A percentile compares a stretch with the other conserved stretches of the same genome.
Conservation (phyloP, 2,888 invertebrate genomes). For the Spialia ferax region DNA sequence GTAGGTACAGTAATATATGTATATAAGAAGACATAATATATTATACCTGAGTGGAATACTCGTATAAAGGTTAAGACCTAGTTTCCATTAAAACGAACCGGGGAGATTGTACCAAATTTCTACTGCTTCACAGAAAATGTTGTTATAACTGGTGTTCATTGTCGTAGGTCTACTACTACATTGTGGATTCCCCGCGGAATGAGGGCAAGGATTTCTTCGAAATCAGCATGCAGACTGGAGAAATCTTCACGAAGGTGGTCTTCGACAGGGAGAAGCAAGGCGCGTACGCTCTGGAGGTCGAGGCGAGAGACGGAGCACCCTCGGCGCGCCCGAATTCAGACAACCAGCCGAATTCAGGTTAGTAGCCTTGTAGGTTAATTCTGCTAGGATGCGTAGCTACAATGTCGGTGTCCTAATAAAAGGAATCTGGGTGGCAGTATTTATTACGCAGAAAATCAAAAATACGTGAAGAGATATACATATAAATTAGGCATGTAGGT, state of each 20-base stretch:
- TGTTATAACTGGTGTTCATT: constrained; percentile 43
- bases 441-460: no score
- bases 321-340: constrained; percentile 98
- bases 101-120: no score
- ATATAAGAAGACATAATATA: no score
- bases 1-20: no score
- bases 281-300: constrained; percentile 98
- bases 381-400: neutral
- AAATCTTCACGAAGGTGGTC: constrained; percentile 97
- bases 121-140: no score
- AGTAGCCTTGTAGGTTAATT: constrained; percentile 37
- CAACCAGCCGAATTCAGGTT: constrained; percentile 98
- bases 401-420: no score
- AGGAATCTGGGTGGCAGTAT: neutral
- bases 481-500: no score
- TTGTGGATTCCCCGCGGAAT: constrained; percentile 96
- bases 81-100: no score
- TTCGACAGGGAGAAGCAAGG: constrained; percentile 99
- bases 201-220: constrained; percentile 98
- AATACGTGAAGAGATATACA: no score
- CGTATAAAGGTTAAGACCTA: no score
- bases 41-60: no score
- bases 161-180: constrained; percentile 95
- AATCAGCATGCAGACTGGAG: constrained; percentile 98
- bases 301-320: constrained; percentile 98